A percentile compares a stretch with the other conserved stretches of the same genome.
Evolutionary conservation across 2,888 invertebrate genomes (phyloP).

Genomic region (Boloria selene): DNA sequence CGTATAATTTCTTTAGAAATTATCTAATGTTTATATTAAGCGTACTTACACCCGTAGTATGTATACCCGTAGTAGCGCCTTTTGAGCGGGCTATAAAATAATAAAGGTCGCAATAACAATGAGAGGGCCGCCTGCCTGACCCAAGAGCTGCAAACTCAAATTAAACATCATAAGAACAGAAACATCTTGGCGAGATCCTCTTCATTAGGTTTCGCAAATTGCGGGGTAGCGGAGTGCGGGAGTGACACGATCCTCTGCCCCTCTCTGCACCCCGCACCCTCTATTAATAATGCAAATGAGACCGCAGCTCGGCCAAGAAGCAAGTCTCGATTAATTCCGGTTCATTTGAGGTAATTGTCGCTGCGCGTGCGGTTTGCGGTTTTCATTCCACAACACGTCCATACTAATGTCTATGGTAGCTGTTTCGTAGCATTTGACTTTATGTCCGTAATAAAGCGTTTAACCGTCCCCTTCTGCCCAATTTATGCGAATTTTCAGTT

Average conservation of each 20-base stretch:
- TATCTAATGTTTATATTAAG: slow-evolving; percentile 14
- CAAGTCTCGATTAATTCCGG: slow-evolving; percentile 81
- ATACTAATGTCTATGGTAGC: slow-evolving; percentile 39
- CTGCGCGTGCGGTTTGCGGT: slow-evolving; percentile 72
- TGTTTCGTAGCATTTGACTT: slow-evolving; percentile 35
- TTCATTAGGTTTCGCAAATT: slow-evolving; percentile 80
- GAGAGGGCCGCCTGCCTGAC: slow-evolving; percentile 66
- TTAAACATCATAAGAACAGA: slow-evolving; percentile 81
- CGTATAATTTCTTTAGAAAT: slow-evolving; percentile 2
- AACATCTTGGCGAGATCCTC: slow-evolving; percentile 80
- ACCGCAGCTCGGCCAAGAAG: slow-evolving; percentile 81
- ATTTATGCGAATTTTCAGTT: neutral
- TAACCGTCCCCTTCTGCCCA: slow-evolving; percentile 3
- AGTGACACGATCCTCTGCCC: slow-evolving; percentile 63
- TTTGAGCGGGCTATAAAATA: slow-evolving; percentile 28
- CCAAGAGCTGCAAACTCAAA: slow-evolving; percentile 78
- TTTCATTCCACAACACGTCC: slow-evolving; percentile 44
- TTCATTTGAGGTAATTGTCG: slow-evolving; percentile 83
- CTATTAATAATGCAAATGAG: slow-evolving; percentile 83
- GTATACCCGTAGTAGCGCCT: slow-evolving; percentile 13
- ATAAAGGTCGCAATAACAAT: slow-evolving; percentile 72
- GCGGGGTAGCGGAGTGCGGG: slow-evolving; percentile 55
- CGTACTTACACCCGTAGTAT: too few species aligned
- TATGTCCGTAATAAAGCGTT: slow-evolving; percentile 30
- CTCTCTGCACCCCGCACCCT: slow-evolving; percentile 61